Evolutionary conservation across 2,113 vertebrate genomes (phyloP), one percentile per base, ranked within the genome.

Genomic region (Uria lomvia): DNA sequence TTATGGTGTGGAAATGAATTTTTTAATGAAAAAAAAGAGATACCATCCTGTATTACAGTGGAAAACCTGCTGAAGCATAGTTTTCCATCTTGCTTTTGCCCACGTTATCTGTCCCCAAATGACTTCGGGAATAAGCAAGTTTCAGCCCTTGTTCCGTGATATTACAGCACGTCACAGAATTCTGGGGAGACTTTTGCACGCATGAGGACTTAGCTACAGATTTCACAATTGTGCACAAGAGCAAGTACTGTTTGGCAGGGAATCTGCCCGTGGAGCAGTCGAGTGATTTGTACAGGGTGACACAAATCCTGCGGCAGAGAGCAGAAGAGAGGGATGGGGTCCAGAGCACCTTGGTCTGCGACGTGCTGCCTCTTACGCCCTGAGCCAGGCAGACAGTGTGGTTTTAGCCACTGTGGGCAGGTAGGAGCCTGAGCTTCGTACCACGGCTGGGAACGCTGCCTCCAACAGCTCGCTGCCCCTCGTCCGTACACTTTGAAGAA

Each of bases 11-110:
- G 93, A 91, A 96, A 94, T 90, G 47, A 88, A 60, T 78, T 93
- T 95, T 96, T 94, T 85, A 95, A 94, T 88, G 60, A 94, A 96
- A 96, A 96, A 92, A 88, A 92, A 93, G 20, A 58, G 49, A 86
- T 75, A 93, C 76, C 45, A 58, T 94, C 45, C 79, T 88, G 36
- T 86, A 38, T 95, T 95, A 74, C 88, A 90, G 56, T 86, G 83
- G 87, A 91, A 93, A 96, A 94, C 82, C 66, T 86, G 71, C 94
- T 86, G 74, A 93, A 93, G 78, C 23, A 72, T 56, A 72, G 49
- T 94, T 95, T 96, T 97, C 87, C 91, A 72, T 85, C 60, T 92
- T 95, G 53, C 74, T 91, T 87, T 96, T 95, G 83, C 72, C 67
- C 77, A 18, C 75, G 84, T 88, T 91, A 66, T 91, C 66, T 96